Evolutionary conservation across 2,113 vertebrate species (phyloP).

Genomic region (Chelonoidis abingdonii): DNA sequence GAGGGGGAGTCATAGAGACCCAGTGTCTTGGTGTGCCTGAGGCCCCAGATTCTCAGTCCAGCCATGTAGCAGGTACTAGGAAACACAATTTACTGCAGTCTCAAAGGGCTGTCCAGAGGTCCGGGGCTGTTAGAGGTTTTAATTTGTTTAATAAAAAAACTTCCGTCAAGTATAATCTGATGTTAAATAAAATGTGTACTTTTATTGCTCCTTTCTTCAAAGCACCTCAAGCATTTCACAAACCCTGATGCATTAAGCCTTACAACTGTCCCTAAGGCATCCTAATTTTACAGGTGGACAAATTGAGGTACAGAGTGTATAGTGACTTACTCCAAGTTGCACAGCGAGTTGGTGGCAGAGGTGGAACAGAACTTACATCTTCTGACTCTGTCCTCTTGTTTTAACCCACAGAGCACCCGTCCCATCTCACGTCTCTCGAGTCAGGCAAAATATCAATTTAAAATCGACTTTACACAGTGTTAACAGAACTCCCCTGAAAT

Average conservation of each 20-base stretch:
- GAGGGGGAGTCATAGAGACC: not conserved
- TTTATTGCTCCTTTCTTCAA: not conserved
- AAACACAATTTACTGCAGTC: not conserved
- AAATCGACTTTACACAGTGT: not conserved
- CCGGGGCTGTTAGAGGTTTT: not conserved
- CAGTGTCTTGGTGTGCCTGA: not conserved
- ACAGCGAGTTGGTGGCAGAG: not conserved
- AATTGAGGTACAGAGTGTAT: not conserved
- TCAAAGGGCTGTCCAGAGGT: not conserved
- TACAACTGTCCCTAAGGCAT: not conserved
- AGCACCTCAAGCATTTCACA: slow-evolving; percentile 8
- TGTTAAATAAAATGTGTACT: not conserved
- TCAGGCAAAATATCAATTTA: not conserved
- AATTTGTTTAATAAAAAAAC: not conserved
- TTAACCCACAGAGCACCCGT: not conserved
- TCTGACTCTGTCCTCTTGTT: not conserved
- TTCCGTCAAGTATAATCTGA: not conserved
- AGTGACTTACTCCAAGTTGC: slow-evolving; percentile 25
- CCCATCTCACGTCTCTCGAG: not conserved
- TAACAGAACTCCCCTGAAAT: not conserved
- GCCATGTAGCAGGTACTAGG: not conserved
- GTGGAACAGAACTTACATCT: not conserved
- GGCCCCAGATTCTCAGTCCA: not conserved
- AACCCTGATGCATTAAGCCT: slow-evolving; percentile 51
- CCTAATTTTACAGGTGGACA: slow-evolving; percentile 7